Base-by-base conservation (phyloP, 2,888 invertebrate genomes). In the Acanthosepion esculentum region DNA sequence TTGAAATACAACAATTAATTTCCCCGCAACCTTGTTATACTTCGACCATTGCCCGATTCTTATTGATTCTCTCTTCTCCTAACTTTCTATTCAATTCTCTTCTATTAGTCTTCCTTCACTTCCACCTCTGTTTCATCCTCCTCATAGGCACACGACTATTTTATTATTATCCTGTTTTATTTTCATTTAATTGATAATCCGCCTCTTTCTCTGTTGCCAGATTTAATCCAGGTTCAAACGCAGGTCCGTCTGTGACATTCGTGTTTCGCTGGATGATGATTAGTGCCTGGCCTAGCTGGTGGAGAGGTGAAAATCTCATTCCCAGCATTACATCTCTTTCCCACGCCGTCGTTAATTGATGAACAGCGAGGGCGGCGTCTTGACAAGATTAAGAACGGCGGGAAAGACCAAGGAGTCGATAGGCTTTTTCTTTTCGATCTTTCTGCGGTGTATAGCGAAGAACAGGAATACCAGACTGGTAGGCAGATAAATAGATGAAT, bases 221-320 rank as follows among this genome's bases (percentile, higher is more conserved):
- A 78, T 78, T 78, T n/a, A 78, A 78, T 78, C 78, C 78, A 78
- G 78, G n/a, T 78, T 78, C 78, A 78, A 78, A 78, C 78, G 78
- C 78, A 78, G 78, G n/a, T 78, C 78, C n/a, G 78, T 78, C 78
- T 15, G 78, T n/a, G n/a, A n/a, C 78, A 78, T 78, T 78, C 78
- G 78, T 78, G 78, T 78, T 78, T 78, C 78, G n/a, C 33, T 78
- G n/a, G 78, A 78, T 78, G 12, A 78, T n/a, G 12, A 8, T 78
- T n/a, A 78, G 12, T 23, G n/a, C 12, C 33, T n/a, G 12, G 78
- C 12, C 78, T n/a, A n/a, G 10, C 78, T 78, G n/a, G 12, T 12
- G 18, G 78, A 78, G 78, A 78, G n/a, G 78, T 78, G 15, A 33
- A 78, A 78, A 78, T 78, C 78, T 15, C 15, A n/a, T 33, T n/a